A percentile compares a stretch with the other conserved stretches of the same genome.
Evolutionary conservation across 2,888 invertebrate species (phyloP).

Genomic region (Ophion ellenae): DNA sequence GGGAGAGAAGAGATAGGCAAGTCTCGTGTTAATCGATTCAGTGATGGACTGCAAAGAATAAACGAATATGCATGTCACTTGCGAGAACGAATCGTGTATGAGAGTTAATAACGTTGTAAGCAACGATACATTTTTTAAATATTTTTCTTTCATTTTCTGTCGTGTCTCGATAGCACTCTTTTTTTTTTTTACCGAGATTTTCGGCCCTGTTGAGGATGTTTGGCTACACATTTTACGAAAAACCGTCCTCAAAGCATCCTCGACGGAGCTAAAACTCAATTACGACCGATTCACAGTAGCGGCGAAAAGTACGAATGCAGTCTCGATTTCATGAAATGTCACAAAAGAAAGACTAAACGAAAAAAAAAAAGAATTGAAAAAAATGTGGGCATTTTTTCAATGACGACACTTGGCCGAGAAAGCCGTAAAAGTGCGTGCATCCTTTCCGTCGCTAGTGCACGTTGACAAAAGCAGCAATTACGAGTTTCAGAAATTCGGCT

Average conservation of each 20-base stretch:
- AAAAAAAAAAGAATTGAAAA: too few species aligned
- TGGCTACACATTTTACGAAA: neutral
- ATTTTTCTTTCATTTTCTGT: slow-evolving; percentile 22
- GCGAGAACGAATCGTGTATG: neutral
- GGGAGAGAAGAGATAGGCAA: slow-evolving; percentile 73
- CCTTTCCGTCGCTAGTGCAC: too few species aligned
- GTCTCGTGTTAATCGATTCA: slow-evolving; percentile 54
- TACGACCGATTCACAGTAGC: neutral
- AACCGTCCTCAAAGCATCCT: neutral
- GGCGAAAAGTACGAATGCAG: too few species aligned
- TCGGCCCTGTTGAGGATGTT: neutral
- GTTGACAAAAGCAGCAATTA: too few species aligned
- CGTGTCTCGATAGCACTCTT: neutral
- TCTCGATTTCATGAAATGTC: too few species aligned
- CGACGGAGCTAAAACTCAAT: neutral
- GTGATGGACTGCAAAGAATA: neutral
- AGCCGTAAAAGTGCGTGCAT: too few species aligned
- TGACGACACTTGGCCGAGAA: too few species aligned
- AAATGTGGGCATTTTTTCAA: too few species aligned
- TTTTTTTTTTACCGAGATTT: neutral
- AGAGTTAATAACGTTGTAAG: slow-evolving; percentile 63
- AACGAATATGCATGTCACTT: slow-evolving; percentile 8
- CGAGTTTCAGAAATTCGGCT: too few species aligned
- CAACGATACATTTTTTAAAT: slow-evolving; percentile 48
- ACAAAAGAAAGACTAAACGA: too few species aligned